Conservation (phyloP, 2,888 invertebrate genomes). For the Eupithecia centaureata region DNA sequence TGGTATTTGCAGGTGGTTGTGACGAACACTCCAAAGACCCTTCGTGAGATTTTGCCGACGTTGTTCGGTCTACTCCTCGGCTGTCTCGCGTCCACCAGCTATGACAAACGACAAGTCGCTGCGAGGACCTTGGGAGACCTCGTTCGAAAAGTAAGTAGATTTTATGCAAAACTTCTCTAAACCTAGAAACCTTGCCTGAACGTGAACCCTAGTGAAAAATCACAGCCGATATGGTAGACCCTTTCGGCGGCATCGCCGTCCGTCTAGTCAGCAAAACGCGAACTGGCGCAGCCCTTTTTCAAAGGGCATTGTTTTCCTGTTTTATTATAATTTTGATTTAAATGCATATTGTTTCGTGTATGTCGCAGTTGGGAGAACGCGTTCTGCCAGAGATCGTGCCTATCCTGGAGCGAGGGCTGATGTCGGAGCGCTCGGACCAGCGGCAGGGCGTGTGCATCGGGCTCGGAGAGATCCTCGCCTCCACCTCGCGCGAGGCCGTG, state of each 20-base stretch:
- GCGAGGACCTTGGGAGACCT: conserved; percentile 98
- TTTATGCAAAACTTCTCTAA: not conserved
- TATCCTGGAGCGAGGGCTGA: conserved; percentile 96
- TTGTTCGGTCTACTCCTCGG: conserved; percentile 95
- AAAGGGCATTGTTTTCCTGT: not conserved
- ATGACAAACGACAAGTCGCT: conserved; percentile 98
- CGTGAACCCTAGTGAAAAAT: not conserved
- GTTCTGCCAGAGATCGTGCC: conserved; percentile 99
- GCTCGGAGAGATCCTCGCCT: conserved; percentile 98
- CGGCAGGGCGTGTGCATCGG: conserved; percentile 99
- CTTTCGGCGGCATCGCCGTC: not conserved
- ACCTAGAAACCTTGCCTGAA: not conserved
- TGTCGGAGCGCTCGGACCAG: conserved; percentile 96
- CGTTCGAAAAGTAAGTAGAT: conserved; percentile 88
- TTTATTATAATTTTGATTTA: not conserved
- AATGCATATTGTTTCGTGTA: conserved; percentile 4
- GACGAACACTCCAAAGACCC: conserved; percentile 97
- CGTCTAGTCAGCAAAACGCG: not conserved
- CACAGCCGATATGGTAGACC: not conserved
- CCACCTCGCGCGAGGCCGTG: conserved; percentile 97
- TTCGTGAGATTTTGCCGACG: conserved; percentile 97
- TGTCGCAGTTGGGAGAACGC: conserved; percentile 91
- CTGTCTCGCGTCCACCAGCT: conserved; percentile 97
- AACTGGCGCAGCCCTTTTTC: not conserved
- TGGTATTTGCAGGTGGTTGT: conserved; percentile 89